Evolutionary conservation across 2,888 invertebrate species (phyloP), one percentile per base, ranked within the genome.

Genomic region (Dendrolimus pini): DNA sequence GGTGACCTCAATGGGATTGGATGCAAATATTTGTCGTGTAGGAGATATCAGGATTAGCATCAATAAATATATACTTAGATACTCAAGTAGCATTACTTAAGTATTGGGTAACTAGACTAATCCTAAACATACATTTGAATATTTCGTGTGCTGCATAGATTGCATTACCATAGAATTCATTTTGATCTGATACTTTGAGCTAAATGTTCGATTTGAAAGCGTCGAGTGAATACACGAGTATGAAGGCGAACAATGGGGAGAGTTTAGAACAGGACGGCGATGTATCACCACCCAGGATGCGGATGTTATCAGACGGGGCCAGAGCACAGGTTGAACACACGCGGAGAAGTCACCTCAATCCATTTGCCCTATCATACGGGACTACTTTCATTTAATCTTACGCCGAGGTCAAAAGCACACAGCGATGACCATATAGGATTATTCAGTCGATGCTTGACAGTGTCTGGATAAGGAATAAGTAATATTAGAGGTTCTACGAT

Each of bases 211-310:
- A 47, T 47, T 66, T 63, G 58, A 60, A 67, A 68, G 65, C 70
- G 70, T 71, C 69, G 70, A 67, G 64, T 68, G 47, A 9, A 9
- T 9, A 47, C 9, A 47, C 12, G 47, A 47, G 9, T 47, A 47
- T 71, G 72, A 73, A 71, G 69, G 62, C 74, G 66, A 72, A 85
- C 85, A 85, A 85, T 84, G 77, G 83, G 77, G 79, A 78, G 76
- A 77, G 77, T 77, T 75, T 68, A 65, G 71, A 68, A 70, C 72
- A 75, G 73, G 76, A 68, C 71, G 68, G 68, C 72, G 78, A 79
- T 71, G 72, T 71, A 74, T 70, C 71, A 74, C 81, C 82, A 79
- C 79, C 81, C 83, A 78, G 80, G 77, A 77, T 74, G 77, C 76
- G 77, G 82, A 78, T 79, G 74, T 80, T 82, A 83, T 82, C 82